Evolutionary conservation across 2,888 invertebrate species (phyloP).

Genomic region (Limnephilus lunatus): DNA sequence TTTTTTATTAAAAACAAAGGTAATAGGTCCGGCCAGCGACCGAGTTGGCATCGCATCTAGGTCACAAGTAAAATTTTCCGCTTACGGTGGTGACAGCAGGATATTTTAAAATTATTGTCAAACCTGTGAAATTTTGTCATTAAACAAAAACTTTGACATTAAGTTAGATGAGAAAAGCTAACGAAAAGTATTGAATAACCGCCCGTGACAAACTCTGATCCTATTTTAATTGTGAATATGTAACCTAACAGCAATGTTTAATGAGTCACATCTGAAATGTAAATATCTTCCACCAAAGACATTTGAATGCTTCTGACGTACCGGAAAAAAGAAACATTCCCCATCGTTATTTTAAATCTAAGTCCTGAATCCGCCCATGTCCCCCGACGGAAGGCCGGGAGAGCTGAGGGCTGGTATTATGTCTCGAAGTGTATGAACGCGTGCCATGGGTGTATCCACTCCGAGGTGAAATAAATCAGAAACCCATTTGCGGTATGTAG

Average conservation of each 20-base stretch:
- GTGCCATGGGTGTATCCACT: conserved; percentile 58
- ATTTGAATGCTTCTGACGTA: not conserved
- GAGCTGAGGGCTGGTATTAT: not conserved
- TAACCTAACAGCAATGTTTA: not conserved
- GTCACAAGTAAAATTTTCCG: too few relatives aligned
- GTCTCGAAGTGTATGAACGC: conserved; percentile 51
- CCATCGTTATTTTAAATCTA: not conserved
- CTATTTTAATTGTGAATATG: not conserved
- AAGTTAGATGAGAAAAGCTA: too few relatives aligned
- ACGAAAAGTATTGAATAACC: not conserved
- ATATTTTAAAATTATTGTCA: too few relatives aligned
- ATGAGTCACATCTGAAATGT: not conserved
- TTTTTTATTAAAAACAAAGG: too few relatives aligned
- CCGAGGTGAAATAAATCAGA: conserved; percentile 61
- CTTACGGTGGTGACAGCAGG: too few relatives aligned
- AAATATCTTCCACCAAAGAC: not conserved
- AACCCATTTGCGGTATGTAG: conserved; percentile 59
- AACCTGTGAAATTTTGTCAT: too few relatives aligned
- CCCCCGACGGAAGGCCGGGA: conserved; percentile 6
- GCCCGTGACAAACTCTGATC: not conserved
- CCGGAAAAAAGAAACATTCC: not conserved
- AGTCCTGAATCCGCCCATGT: not conserved
- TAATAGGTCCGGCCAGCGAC: too few relatives aligned
- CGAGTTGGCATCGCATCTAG: too few relatives aligned
- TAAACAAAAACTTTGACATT: too few relatives aligned